Evolutionary conservation across 2,797 vertebrate species (phyloP).

Genomic region (Micrastur ruficollis): DNA sequence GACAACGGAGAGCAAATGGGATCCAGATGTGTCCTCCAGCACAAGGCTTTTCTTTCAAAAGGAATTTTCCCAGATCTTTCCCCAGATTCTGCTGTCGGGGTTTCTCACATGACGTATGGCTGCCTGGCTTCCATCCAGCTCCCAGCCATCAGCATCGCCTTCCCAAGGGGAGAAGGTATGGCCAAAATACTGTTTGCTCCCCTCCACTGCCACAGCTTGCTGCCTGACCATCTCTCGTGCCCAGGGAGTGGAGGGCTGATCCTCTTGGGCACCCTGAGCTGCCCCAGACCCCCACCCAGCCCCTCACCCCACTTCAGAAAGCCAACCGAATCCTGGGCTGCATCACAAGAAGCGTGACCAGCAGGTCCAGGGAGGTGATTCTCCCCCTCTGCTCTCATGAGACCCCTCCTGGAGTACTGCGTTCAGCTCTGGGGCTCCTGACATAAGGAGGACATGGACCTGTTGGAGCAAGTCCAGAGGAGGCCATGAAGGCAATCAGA

Average conservation of each 20-base stretch:
- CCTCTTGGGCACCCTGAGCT: not conserved
- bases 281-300: no score
- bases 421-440: not conserved
- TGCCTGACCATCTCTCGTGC: fast-evolving
- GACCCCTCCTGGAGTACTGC: not conserved
- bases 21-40: conserved; percentile 14
- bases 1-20: fast-evolving
- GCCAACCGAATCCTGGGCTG: not conserved
- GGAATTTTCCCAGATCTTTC: not conserved
- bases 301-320: not conserved
- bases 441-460: not conserved
- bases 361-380: not conserved
- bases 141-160: not conserved
- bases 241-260: fast-evolving
- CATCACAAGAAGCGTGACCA: not conserved
- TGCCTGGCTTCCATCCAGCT: not conserved
- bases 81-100: not conserved
- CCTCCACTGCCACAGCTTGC: not conserved
- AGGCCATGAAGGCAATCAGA: not conserved
- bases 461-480: not conserved
- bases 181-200: not conserved
- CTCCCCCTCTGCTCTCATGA: not conserved
- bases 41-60: not conserved
- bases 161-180: not conserved
- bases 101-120: not conserved